A percentile compares a stretch with the other conserved stretches of the same genome.
phyloP scores from a whole-genome alignment of 2,113 vertebrate species.

The Vulpes vulpes region DNA sequence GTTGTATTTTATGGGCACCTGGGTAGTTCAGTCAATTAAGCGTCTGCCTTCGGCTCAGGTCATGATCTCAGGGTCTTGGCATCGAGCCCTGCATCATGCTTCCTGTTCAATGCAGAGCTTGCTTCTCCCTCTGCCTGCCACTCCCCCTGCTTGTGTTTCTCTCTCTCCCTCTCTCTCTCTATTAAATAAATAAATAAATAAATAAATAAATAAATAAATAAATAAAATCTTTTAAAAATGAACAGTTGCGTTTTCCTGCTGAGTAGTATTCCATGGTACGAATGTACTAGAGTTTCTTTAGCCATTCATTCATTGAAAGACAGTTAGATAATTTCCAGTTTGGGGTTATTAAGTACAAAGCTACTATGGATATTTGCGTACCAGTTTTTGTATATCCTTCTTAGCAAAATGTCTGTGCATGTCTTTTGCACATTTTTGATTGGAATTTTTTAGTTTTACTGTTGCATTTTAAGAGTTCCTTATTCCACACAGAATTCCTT shows the following conservation, averaged over 20 bases:
- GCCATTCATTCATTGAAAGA: background rate
- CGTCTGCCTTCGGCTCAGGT: no score
- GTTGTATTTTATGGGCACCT: background rate
- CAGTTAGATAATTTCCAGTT: slow-evolving; percentile 7
- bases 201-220: no score
- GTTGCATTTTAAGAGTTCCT: slow-evolving; percentile 20
- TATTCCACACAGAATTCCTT: background rate
- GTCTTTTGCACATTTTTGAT: background rate
- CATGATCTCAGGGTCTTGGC: no score
- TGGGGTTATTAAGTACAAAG: slow-evolving; percentile 16
- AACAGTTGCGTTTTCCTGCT: background rate
- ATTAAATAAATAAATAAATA: no score
- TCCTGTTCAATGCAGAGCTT: no score
- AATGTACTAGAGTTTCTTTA: background rate
- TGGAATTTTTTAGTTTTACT: background rate
- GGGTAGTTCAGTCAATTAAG: no score
- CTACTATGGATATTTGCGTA: background rate
- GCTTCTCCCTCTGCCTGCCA: no score
- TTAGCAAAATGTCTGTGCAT: background rate
- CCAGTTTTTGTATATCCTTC: background rate
- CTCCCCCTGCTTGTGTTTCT: background rate
- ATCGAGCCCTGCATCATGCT: background rate
- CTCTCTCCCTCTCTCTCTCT: background rate
- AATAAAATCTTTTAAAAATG: background rate
- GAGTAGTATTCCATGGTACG: background rate